Base-by-base conservation (phyloP, 2,888 invertebrate genomes). In the Hirtodrosophila confusa region DNA sequence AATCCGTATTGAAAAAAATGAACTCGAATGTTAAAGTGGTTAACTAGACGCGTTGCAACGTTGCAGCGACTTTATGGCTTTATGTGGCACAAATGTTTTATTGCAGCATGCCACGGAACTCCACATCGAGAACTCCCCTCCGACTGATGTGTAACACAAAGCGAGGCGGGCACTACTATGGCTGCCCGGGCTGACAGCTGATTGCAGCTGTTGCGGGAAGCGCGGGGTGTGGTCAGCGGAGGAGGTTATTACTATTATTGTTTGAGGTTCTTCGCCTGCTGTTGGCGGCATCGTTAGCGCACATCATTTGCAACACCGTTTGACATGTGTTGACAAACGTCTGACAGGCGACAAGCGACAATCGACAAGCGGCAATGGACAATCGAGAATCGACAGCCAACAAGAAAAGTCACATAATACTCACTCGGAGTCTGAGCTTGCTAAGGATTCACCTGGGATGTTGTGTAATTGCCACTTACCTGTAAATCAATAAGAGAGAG, bases 251-350 rank as follows among this genome's bases (percentile, higher is more conserved):
- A 17, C 17, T 31, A 24, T 39, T 27, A 45, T 67, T 56, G 54
- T 43, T 56, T 48, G 39, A 41, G 17, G 1, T 31, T 37, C 17
- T 9, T 29, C 53, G 35, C 43, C 36, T 53, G 8, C 29, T 27
- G 71, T 44, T 45, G 71, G 69, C 79, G 79, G 77, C 80, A 75
- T 43, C 73, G 63, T 84, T 73, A 63, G 73, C 68, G 37, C 62
- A 61, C 75, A 75, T 64, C 75, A 73, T 50, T 61, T 47, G 49
- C 47, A 40, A 47, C 24, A 48, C 53, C 44, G 40, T 50, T 66
- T 69, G 75, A 74, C 74, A 66, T 80, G 73, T 83, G 78, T 83
- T 84, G 84, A 84, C 86, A 80, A 80, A 84, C 72, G 73, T 75
- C 73, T 86, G 87, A 86, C 87, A 86, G 65, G 64, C 79, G 68